Base-by-base conservation (phyloP, 2,888 invertebrate genomes). In the Diabrotica balteata region DNA sequence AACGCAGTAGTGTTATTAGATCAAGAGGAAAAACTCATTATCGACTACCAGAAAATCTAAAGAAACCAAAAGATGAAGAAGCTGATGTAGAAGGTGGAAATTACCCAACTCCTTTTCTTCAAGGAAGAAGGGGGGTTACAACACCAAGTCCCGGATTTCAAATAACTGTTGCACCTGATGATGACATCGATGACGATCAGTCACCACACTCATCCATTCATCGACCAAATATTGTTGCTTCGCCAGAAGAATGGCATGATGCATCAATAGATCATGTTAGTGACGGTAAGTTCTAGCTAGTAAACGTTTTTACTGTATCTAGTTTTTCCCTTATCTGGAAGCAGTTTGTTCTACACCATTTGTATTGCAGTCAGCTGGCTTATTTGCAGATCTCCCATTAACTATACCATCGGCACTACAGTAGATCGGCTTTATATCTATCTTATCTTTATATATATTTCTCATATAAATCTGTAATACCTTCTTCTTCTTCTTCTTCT, bases 131-230 rank as follows among this genome's bases (percentile, higher is more conserved):
- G 60, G 64, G 71, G 42, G 59, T 47, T 17, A 71, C 74, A 6
- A 72, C 77, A 49, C 52, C 59, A 9, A 46, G 69, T 79, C 83
- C 83, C 11, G 72, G 80, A 11, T 83, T 84, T 67, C 82, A 84
- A 76, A 84, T 84, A 68, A 84, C 83, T 2, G 75, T 84, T 45
- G 83, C 80, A 67, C 81, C 83, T 22, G 77, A 78, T 22, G 78
- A 78, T 67, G 76, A 79, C 32, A 32, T 32, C 32, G 84, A 82
- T 62, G 77, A 79, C 43, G 88, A 88, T 75, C 89, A 89, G 81
- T 85, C 86, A 61, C 84, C 87, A 0, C 85, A 88, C 79, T 86
- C 84, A 63, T 88, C 88, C 0, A 84, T 87, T 52, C 86, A 86
- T 73, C 84, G 85, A 73, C 87, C 87, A 1, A 86, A 84, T 77